Evolutionary conservation across 2,888 invertebrate species (phyloP), one percentile per base, ranked within the genome.

Genomic region (Anticlea derivata): DNA sequence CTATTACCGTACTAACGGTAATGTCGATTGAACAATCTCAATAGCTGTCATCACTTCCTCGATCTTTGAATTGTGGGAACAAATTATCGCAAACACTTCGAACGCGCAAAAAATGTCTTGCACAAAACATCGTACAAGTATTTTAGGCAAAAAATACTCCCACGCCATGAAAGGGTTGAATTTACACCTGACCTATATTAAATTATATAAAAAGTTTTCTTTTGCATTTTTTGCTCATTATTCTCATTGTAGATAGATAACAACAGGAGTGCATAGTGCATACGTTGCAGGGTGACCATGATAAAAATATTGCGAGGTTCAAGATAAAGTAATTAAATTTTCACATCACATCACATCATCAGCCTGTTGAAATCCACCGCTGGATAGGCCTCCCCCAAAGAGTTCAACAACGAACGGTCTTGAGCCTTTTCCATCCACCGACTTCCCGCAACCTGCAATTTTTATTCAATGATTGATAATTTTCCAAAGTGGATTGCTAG

Each of bases 111-210:
- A 86, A 86, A 81, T 48, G 50, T 60, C 71, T 78, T 80, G 83
- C 85, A 86, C 80, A 86, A 87, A 83, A 78, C 75, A 65, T 63
- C 24, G 46, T 53, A 44, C 56, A 58, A 66, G 60, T 71, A 71
- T 66, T 58, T 45, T 67, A 52, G 63, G 65, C 70, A 80, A 86
- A 86, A 86, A 86, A 70, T 62, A 57, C 90, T 89, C 90, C 90
- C 89, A 90, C 89, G 88, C 83, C 71, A 62, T 72, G 81, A 86
- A 89, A 90, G 90, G 90, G 90, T 90, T 90, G 80, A 80, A 65
- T 75, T 77, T 85, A 80, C 90, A 90, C 90, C 90, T 90, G 90
- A 90, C 90, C 90, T 88, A 90, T 83, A 89, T 90, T 87, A 80
- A 69, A 74, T 78, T 78, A 76, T 80, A 75, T 73, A 73, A 73